Evolutionary conservation across 2,888 invertebrate genomes (phyloP).

Genomic region (Anorthoa munda): DNA sequence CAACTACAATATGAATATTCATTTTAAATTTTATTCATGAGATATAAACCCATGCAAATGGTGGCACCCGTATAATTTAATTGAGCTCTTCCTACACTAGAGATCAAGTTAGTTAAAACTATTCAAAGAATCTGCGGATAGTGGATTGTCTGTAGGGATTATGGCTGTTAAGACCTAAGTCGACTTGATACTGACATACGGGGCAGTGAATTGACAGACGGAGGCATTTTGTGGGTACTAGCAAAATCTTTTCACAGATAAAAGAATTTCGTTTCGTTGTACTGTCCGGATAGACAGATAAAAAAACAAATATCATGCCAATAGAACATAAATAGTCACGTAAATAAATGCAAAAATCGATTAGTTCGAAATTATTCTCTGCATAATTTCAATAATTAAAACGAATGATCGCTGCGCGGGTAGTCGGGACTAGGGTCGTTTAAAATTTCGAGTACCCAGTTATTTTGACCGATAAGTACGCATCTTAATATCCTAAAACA

Average conservation of each 20-base stretch:
- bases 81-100: constrained; percentile 64
- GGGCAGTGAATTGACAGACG: neutral
- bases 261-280: neutral
- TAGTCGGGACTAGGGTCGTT: too few relatives aligned
- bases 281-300: too few relatives aligned
- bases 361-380: too few relatives aligned
- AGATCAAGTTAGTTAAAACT: constrained; percentile 73
- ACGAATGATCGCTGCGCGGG: too few relatives aligned
- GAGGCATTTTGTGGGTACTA: neutral
- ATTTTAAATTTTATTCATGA: constrained; percentile 62
- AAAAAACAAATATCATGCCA: too few relatives aligned
- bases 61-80: constrained; percentile 67
- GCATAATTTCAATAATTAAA: too few relatives aligned
- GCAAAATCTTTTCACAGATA: neutral
- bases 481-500: neutral
- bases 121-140: constrained; percentile 70
- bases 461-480: too few relatives aligned
- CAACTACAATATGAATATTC: constrained; percentile 66
- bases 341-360: too few relatives aligned
- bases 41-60: constrained; percentile 66
- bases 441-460: too few relatives aligned
- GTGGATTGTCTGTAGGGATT: constrained; percentile 47
- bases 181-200: constrained; percentile 31
- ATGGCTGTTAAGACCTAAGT: constrained; percentile 27
- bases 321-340: too few relatives aligned